Base-by-base conservation (phyloP, 2,113 vertebrate species). In the Clarias macrocephalus region DNA sequence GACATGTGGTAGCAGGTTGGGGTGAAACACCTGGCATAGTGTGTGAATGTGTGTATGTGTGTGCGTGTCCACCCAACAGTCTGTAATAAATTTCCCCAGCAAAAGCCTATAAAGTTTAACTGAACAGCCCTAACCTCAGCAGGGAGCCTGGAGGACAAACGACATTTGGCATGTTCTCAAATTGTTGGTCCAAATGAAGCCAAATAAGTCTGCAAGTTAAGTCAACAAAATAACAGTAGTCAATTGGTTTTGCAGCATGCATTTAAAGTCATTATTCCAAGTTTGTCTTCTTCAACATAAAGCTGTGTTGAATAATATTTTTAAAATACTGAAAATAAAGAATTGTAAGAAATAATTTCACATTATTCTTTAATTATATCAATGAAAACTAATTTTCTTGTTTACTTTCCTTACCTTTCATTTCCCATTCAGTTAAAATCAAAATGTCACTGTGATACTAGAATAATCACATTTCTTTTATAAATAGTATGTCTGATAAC, bases 81-180 rank as follows among this genome's bases (percentile, higher is more conserved):
- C 90, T 93, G 92, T 91, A 93, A 93, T 95, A 95, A 95, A 95
- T 92, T 95, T 94, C 91, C 88, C 88, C 93, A 93, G 93, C 92
- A 91, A 92, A 94, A 91, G 91, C 92, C 92, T 86, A 89, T 95
- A 94, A 94, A 95, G 89, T 84, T 83, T 81, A 90, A 89, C 87
- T 84, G 89, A 87, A 86, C 88, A 89, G 91, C 93, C 87, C 92
- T 92, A 91, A 88, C 4, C 92, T 83, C 93, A 90, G 92, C 92
- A 66, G 93, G 90, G 93, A 79, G 88, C 80, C 90, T 91, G 73
- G 0, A 59, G 91, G 90, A 91, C 92, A 91, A 92, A 91, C 89
- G 91, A 85, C 94, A 94, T 95, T 94, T 96, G 93, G 93, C 85
- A 57, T 90, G 90, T 88, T 91, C 88, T 88, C 86, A 91, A 92